Evolutionary conservation across 2,888 invertebrate species (phyloP).

Genomic region (Mesorhabditis spiculigera): DNA sequence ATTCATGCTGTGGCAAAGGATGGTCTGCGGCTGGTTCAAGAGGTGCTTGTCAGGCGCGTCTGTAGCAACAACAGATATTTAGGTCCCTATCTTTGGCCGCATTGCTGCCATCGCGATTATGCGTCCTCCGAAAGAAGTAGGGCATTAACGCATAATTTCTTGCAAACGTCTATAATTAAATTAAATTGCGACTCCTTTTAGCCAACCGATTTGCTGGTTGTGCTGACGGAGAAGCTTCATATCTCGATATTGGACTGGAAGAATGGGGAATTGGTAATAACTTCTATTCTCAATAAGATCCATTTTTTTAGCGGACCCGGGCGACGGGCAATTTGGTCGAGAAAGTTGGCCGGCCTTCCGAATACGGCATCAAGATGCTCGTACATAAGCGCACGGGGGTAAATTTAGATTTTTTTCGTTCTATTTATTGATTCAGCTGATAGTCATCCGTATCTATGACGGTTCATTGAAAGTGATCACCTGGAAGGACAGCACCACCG

Average conservation of each 20-base stretch:
- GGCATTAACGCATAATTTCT: slow-evolving; percentile 15
- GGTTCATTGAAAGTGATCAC: slow-evolving; percentile 96
- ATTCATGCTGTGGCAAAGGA: slow-evolving; percentile 77
- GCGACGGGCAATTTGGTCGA: slow-evolving; percentile 93
- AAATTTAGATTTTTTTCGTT: slow-evolving; percentile 10
- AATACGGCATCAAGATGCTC: slow-evolving; percentile 89
- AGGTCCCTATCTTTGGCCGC: slow-evolving; percentile 73
- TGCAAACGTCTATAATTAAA: not conserved
- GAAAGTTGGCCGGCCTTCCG: slow-evolving; percentile 87
- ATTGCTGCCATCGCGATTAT: slow-evolving; percentile 92
- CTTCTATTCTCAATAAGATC: not conserved
- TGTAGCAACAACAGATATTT: not conserved
- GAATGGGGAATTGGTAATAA: slow-evolving; percentile 50
- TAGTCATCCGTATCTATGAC: slow-evolving; percentile 90
- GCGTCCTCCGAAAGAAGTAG: slow-evolving; percentile 71
- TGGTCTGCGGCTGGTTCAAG: slow-evolving; percentile 87
- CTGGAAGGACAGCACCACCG: slow-evolving; percentile 80
- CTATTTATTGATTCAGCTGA: slow-evolving; percentile 66
- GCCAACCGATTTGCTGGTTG: slow-evolving; percentile 62
- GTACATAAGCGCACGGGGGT: slow-evolving; percentile 81
- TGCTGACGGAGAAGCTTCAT: slow-evolving; percentile 88
- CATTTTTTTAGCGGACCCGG: slow-evolving; percentile 74
- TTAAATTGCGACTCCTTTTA: slow-evolving; percentile 61
- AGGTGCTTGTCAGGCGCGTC: slow-evolving; percentile 65
- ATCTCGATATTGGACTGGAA: slow-evolving; percentile 92